These are phyloP conservation scores for Zonitis immaculata DNA, from an alignment of 2,888 invertebrate species.

Conservation along the genomic window DNA sequence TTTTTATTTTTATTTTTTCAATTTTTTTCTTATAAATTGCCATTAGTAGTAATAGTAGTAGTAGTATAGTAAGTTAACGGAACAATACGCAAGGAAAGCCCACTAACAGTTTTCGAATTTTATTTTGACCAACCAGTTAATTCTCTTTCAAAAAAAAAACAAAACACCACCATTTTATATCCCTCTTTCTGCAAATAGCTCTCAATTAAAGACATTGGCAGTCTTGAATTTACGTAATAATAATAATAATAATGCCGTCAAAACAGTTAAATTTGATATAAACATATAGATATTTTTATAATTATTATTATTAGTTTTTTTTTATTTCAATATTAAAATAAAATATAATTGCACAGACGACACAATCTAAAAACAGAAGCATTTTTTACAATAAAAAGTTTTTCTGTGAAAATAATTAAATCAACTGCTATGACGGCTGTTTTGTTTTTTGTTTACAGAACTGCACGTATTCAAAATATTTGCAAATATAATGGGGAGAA, in stretches of 20 bases:
- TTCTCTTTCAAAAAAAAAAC: conserved; percentile 32
- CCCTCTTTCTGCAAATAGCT: conserved; percentile 34
- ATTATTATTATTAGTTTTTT: neutral
- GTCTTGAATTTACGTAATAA: conserved; percentile 25
- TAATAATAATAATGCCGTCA: too few relatives aligned
- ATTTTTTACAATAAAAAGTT: neutral
- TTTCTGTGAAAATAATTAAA: neutral
- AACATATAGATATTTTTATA: conserved; percentile 1
- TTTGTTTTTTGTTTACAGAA: conserved; percentile 12
- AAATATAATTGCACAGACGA: conserved; percentile 17
- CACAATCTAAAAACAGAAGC: conserved; percentile 17
- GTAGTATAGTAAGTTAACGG: conserved; percentile 46
- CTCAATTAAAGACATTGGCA: conserved; percentile 28
- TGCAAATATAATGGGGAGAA: conserved; percentile 29
- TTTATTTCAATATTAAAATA: neutral
- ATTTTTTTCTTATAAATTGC: conserved; percentile 44
- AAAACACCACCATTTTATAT: too few relatives aligned
- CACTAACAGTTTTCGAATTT: conserved; percentile 31
- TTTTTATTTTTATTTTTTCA: conserved; percentile 18
- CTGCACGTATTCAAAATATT: conserved; percentile 22
- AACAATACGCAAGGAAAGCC: conserved; percentile 44
- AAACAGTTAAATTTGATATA: conserved; percentile 20
- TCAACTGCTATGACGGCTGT: conserved; percentile 21
- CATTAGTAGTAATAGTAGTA: too few relatives aligned
- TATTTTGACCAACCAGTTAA: conserved; percentile 25